Conservation (phyloP, 2,797 vertebrate species). For the Molossus alvarezi region DNA sequence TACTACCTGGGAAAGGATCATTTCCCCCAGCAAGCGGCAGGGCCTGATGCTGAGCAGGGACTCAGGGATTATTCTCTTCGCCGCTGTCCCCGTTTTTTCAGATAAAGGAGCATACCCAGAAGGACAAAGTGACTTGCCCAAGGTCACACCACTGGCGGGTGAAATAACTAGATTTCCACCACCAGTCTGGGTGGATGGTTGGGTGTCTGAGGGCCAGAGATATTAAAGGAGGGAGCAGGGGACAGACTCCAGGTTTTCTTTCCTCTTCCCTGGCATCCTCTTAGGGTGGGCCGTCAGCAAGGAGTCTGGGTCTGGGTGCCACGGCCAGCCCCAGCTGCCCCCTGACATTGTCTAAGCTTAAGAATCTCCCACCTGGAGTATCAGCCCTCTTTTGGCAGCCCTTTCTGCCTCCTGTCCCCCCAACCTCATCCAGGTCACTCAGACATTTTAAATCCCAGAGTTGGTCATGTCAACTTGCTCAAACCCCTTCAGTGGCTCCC, state of each 20-base stretch:
- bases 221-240: not conserved
- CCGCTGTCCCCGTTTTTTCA: not conserved
- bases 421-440: not conserved
- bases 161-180: not conserved
- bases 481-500: not conserved
- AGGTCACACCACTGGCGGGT: not conserved
- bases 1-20: not conserved
- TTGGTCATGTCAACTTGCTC: not conserved
- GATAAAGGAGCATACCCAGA: not conserved
- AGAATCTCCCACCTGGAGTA: not conserved
- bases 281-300: not conserved
- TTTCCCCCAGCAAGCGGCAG: not conserved
- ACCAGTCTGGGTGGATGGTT: not conserved
- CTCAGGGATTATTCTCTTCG: not conserved
- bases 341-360: not conserved
- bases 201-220: not conserved
- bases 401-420: not conserved
- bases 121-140: not conserved
- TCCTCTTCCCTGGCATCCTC: not conserved
- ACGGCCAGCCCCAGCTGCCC: not conserved
- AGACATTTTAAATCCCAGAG: not conserved
- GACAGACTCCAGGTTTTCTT: not conserved
- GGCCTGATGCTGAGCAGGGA: not conserved
- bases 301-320: not conserved
- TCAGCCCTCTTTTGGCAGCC: not conserved